Evolutionary conservation across 37 sponge, comb jelly and placozoan species (phyloP).

Genomic region (Lycopodina hypogea): DNA sequence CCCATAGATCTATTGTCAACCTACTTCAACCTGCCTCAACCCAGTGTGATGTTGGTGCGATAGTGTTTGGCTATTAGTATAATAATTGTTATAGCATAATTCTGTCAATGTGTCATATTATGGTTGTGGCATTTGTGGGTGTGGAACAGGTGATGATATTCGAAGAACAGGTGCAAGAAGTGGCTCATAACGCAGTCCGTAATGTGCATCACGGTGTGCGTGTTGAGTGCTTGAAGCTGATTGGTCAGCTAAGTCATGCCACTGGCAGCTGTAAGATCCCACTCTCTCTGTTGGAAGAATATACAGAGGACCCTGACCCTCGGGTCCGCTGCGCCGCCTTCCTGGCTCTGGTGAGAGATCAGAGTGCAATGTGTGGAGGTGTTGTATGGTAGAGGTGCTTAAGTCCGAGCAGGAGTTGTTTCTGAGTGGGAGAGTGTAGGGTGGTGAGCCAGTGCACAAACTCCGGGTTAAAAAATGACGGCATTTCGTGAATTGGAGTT

Average conservation of each 20-base stretch:
- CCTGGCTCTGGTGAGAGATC: slow-evolving; percentile 53
- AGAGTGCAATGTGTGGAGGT: background rate
- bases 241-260: slow-evolving; percentile 56
- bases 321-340: slow-evolving; percentile 69
- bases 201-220: slow-evolving; percentile 56
- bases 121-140: background rate
- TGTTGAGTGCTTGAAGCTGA: slow-evolving; percentile 57
- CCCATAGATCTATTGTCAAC: no score
- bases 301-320: slow-evolving; percentile 56
- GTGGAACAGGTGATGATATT: background rate
- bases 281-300: slow-evolving; percentile 30
- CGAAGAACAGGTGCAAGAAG: background rate
- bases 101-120: no score
- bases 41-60: no score
- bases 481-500: no score
- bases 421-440: background rate
- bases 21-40: no score
- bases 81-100: no score
- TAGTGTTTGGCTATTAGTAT: no score
- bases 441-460: background rate
- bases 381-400: background rate
- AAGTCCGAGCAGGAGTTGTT: no score
- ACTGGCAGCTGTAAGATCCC: slow-evolving; percentile 16
- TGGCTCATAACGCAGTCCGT: slow-evolving; percentile 9
- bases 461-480: no score